phyloP scores from a whole-genome alignment of 2,888 invertebrate species.

The Punctoribates punctum region DNA sequence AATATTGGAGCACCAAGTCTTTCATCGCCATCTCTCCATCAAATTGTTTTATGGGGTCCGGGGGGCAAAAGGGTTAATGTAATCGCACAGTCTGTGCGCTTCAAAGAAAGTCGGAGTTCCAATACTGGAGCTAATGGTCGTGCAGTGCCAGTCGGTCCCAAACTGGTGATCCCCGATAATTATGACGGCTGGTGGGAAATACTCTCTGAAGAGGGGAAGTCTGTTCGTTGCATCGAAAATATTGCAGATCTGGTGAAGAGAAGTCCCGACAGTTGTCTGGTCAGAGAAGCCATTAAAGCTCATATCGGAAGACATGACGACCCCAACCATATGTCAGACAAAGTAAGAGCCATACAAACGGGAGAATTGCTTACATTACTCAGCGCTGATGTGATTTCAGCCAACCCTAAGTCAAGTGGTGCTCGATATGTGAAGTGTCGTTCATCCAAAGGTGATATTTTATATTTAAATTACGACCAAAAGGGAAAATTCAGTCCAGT shows the following conservation, averaged over 20 bases:
- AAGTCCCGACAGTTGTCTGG: conserved; percentile 62
- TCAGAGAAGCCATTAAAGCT: conserved; percentile 71
- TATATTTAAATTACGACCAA: conserved; percentile 78
- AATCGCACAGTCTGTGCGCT: conserved; percentile 66
- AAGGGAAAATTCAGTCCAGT: conserved; percentile 86
- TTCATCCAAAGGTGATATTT: conserved; percentile 59
- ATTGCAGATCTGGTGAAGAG: conserved; percentile 70
- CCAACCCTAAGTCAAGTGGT: conserved; percentile 42
- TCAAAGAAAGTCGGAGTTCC: conserved; percentile 66
- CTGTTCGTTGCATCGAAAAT: conserved; percentile 82
- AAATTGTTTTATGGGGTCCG: conserved; percentile 77
- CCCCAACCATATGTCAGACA: conserved; percentile 50
- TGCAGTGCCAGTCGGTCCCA: conserved; percentile 63
- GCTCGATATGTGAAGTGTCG: not conserved
- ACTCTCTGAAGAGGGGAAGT: conserved; percentile 86
- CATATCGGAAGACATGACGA: conserved; percentile 54
- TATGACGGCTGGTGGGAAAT: conserved; percentile 91
- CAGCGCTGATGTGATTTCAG: conserved; percentile 61
- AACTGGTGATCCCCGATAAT: conserved; percentile 82
- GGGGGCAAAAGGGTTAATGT: conserved; percentile 80
- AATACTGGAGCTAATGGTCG: conserved; percentile 58
- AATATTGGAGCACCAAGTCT: conserved; percentile 82
- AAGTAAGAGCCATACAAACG: conserved; percentile 67
- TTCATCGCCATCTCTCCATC: conserved; percentile 78
- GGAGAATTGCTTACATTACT: conserved; percentile 78